Evolutionary conservation across 2,888 invertebrate species (phyloP), one percentile per base, ranked within the genome.

Genomic region (Drosophila macrospina): DNA sequence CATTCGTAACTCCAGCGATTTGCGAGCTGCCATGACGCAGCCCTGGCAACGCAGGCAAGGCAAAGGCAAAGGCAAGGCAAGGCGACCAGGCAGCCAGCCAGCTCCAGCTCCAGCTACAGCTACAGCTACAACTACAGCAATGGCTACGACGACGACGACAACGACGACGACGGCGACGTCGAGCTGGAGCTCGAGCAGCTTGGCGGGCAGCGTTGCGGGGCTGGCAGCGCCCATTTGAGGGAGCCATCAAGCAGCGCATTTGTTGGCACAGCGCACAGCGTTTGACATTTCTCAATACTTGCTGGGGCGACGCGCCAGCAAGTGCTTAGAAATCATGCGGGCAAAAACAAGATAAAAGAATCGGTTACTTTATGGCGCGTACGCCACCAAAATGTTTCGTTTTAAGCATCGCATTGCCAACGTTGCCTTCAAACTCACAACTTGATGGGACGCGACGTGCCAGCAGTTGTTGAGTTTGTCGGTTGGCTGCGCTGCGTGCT

Each of bases 281-380:
- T 91, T 90, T 91, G 91, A 92, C 91, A 91, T 91, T 89, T 92
- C 89, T 85, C 75, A 47, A 78, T 76, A 90, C 91, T 91, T 92
- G 81, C 72, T 91, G 90, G 91, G 30, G 90, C 91, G 87, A 2
- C 89, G 90, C 90, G 24, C 92, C 85, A 90, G 47, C 74, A 91
- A 86, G 77, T 83, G 16, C 7, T 0, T 7, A 42, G 55, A 73
- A 84, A 84, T 73, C 69, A 45, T 37, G 11, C 56, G 48, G 75
- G 61, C 34, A n/a, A 56, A 68, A 56, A 45, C 11, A 68, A 84
- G 84, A 89, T 87, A 84, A 88, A 87, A 84, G 73, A 68, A 78
- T 68, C 59, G 41, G 78, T 65, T 79, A 88, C 91, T 91, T 91
- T 89, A 86, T 91, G 83, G 91, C 76, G 86, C 90, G 89, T 4